Evolutionary conservation across 2,888 invertebrate species (phyloP), one percentile per base, ranked within the genome.

Genomic region (Meliscaeva auricollis): DNA sequence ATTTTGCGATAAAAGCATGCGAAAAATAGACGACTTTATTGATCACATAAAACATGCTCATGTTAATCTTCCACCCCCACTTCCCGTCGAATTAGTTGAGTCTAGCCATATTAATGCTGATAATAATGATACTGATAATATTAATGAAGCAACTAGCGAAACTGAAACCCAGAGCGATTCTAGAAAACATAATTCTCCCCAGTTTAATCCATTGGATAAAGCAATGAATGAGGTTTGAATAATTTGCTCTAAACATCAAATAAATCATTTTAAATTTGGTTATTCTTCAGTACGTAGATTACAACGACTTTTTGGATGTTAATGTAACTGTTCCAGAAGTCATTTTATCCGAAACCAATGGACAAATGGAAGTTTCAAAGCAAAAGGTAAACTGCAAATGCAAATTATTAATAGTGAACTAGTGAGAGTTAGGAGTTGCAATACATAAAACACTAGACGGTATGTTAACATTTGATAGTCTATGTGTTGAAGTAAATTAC

Each of bases 1-100:
- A 15, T 89, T 87, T 77, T 89, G 89, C 54, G 88, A 89, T 76
- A 89, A 89, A 87, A 88, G 88, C 41, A 88, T 89, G 15, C 87
- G 88, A 8, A 88, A 89, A 80, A 89, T 89, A 52, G 88, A 88
- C 20, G 89, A 89, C 62, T 89, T 89, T 78, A 89, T 89, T 2
- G 87, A 79, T 44, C 89, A 89, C 17, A 89, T 89, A 17, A 88
- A 88, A 87, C 84, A 87, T 32, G 88, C 88, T 52, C 89, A 89
- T 76, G 84, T 89, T 20, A 54, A 81, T 46, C 38, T 81, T 44
- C 85, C 85, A 2, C 85, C 81, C 48, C 85, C 85, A 8, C 68
- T 77, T 15, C 81, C 85, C 2, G 46, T 54, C 1, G 84, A 72
- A 20, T 41, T 62, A 35, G 52, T 8, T 6, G 60, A 46, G 2